Percentiles rank a stretch among this genome's conserved stretches.
phyloP scores from a whole-genome alignment of 2,888 invertebrate species.

The Hesperia comma region DNA sequence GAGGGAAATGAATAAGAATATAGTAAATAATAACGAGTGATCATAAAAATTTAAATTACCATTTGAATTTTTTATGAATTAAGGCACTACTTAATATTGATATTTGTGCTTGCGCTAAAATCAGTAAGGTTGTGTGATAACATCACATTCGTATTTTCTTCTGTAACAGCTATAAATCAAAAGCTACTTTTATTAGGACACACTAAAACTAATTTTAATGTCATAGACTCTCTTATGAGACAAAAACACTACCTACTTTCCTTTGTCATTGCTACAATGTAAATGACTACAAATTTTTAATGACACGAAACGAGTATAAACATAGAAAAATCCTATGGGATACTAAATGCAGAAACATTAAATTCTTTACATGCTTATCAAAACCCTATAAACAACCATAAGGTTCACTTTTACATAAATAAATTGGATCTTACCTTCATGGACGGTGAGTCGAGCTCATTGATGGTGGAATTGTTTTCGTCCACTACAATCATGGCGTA shows the following conservation, averaged over 20 bases:
- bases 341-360: conserved; percentile 11
- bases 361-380: conserved; percentile 21
- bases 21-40: too few relatives aligned
- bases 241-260: conserved; percentile 11
- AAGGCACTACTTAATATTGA: too few relatives aligned
- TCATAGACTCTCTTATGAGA: conserved; percentile 11
- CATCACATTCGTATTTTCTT: too few relatives aligned
- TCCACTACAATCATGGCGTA: conserved; percentile 96
- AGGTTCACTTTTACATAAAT: neutral
- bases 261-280: neutral
- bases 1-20: too few relatives aligned
- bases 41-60: too few relatives aligned
- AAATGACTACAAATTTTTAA: conserved; percentile 9
- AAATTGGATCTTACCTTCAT: conserved; percentile 87
- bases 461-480: conserved; percentile 93
- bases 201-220: neutral
- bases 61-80: too few relatives aligned
- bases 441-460: conserved; percentile 92
- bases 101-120: too few relatives aligned
- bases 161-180: neutral
- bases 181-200: neutral
- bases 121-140: too few relatives aligned
- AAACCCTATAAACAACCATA: neutral
- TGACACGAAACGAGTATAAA: conserved; percentile 7
- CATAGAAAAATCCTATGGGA: neutral